Conservation (phyloP, 2,113 vertebrate species). For the Gulo gulo region DNA sequence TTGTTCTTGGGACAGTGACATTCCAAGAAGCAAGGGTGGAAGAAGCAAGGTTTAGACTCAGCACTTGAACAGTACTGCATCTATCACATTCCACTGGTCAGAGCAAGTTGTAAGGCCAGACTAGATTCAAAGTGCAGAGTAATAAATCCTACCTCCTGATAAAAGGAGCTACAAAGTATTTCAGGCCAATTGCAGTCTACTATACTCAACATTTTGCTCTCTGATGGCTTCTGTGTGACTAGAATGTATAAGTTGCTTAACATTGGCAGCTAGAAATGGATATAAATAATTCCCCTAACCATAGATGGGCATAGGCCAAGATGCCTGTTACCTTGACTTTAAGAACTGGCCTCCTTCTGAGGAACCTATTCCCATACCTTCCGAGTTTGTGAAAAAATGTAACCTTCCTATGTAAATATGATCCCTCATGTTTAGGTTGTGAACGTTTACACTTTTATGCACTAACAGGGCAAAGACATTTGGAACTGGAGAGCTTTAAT, state of each 20-base stretch:
- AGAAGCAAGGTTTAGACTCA: background rate
- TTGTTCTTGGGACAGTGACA: background rate
- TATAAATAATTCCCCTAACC: background rate
- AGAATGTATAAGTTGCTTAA: constrained; percentile 1
- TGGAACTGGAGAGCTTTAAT: background rate
- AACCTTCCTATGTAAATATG: background rate
- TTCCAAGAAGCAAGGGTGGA: background rate
- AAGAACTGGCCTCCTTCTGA: background rate
- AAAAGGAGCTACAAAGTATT: background rate
- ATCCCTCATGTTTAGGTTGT: background rate
- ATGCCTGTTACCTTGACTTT: background rate
- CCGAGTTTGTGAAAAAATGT: background rate
- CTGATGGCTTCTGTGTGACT: background rate
- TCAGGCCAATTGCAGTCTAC: background rate
- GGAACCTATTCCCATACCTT: background rate
- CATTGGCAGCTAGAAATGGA: background rate
- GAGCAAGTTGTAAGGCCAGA: background rate
- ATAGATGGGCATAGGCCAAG: background rate
- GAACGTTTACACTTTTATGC: background rate
- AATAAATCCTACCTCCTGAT: background rate
- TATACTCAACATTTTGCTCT: background rate
- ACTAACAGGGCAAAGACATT: background rate
- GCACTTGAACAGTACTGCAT: background rate
- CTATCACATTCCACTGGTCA: background rate
- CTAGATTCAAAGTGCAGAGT: background rate